Conservation (phyloP, 2,888 invertebrate species). For the Drosophila monieri region DNA sequence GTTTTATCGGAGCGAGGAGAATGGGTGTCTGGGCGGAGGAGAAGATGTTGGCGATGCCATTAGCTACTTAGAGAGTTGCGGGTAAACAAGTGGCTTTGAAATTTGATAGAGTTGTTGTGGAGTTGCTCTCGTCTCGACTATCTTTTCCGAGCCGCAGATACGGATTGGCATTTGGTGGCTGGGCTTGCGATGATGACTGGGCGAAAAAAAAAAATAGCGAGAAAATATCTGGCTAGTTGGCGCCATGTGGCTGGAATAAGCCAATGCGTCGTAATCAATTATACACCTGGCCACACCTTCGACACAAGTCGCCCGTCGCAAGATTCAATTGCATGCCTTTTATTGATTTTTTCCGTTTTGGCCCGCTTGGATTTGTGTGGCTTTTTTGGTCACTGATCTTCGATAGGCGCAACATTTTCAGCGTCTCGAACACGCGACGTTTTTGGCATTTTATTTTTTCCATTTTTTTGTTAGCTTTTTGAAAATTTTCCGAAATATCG, state of each 20-base stretch:
- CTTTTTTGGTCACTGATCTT: constrained; percentile 53
- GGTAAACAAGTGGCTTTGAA: constrained; percentile 67
- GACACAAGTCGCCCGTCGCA: constrained; percentile 61
- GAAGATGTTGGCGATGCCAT: constrained; percentile 37
- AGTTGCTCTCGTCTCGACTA: constrained; percentile 34
- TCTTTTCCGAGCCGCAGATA: constrained; percentile 10
- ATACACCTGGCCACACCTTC: constrained; percentile 56
- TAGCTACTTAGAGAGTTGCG: constrained; percentile 49
- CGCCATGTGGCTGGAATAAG: constrained; percentile 59
- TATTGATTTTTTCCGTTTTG: constrained; percentile 56
- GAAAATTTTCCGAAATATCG: constrained; percentile 62
- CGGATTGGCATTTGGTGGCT: constrained; percentile 31
- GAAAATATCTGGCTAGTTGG: constrained; percentile 40
- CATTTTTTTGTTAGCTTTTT: neutral
- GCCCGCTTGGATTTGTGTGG: constrained; percentile 26
- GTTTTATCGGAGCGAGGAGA: constrained; percentile 55
- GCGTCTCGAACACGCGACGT: constrained; percentile 62
- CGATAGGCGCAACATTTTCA: constrained; percentile 64
- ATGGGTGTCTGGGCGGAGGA: constrained; percentile 8
- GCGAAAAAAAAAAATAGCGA: neutral
- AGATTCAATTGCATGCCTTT: constrained; percentile 54
- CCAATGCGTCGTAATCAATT: constrained; percentile 65
- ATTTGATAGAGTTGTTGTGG: constrained; percentile 67
- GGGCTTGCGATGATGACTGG: constrained; percentile 21
- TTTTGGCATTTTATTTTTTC: constrained; percentile 63